These are phyloP conservation scores for Chelon labrosus DNA, from an alignment of 2,797 vertebrate genomes.

Conservation along the genomic window DNA sequence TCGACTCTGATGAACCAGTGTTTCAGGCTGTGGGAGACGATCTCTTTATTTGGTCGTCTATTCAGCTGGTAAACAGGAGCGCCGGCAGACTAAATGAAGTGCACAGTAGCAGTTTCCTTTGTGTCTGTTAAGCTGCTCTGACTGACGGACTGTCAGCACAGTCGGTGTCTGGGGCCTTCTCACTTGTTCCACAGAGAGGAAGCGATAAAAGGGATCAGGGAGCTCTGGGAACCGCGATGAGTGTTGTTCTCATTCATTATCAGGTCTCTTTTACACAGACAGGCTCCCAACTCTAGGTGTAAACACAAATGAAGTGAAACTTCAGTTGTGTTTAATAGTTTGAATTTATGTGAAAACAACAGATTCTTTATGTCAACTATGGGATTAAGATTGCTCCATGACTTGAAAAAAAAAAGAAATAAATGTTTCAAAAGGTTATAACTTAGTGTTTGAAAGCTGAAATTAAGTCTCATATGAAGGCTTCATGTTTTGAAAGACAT, in stretches of 20 bases:
- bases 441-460: too few species aligned
- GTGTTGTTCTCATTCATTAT: conserved; percentile 39
- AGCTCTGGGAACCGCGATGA: conserved; percentile 54
- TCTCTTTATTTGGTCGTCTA: conserved; percentile 52
- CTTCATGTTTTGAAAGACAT: too few species aligned
- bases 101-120: conserved; percentile 75
- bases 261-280: conserved; percentile 18
- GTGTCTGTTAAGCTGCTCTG: conserved; percentile 69
- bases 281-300: neutral
- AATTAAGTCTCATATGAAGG: too few species aligned
- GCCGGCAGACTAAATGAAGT: conserved; percentile 52
- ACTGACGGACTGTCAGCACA: conserved; percentile 50
- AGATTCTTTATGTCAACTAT: too few species aligned
- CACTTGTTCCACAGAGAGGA: conserved; percentile 56
- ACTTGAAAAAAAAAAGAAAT: too few species aligned
- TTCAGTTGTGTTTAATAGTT: neutral
- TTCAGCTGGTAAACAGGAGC: conserved; percentile 62
- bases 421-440: too few species aligned
- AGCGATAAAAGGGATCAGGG: conserved; percentile 57
- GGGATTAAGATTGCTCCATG: too few species aligned
- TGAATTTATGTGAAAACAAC: too few species aligned
- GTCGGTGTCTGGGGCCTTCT: conserved; percentile 51
- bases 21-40: conserved; percentile 36
- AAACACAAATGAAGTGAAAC: conserved; percentile 22
- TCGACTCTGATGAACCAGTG: conserved; percentile 42